phyloP scores from a whole-genome alignment of 2,888 invertebrate genomes.

The Tinea semifulvella region DNA sequence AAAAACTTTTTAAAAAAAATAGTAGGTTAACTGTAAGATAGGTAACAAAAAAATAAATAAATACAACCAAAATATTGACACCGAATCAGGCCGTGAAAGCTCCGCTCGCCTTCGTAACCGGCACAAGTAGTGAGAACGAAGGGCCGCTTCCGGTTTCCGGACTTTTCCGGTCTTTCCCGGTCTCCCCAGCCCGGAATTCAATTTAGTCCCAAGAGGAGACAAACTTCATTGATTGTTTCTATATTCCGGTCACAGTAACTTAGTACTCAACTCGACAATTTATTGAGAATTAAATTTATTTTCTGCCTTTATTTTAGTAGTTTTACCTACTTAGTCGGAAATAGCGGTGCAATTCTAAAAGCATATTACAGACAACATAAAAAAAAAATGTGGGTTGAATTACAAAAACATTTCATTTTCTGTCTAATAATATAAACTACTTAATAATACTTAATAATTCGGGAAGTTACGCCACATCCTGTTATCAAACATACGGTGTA shows the following conservation, averaged over 20 bases:
- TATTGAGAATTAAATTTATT: slow-evolving; percentile 6
- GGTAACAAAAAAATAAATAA: neutral
- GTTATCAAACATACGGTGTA: too few species aligned
- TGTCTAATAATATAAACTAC: too few species aligned
- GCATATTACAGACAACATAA: too few species aligned
- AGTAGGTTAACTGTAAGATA: too few species aligned
- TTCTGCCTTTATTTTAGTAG: too few species aligned
- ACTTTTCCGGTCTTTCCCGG: slow-evolving; percentile 22
- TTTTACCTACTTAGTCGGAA: too few species aligned
- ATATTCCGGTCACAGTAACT: slow-evolving; percentile 49
- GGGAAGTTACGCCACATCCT: too few species aligned
- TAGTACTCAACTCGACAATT: slow-evolving; percentile 22
- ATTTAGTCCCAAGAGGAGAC: slow-evolving; percentile 42
- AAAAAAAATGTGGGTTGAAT: too few species aligned
- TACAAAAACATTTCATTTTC: too few species aligned
- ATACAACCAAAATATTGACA: slow-evolving; percentile 12
- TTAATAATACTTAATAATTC: too few species aligned
- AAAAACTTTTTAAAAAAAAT: too few species aligned
- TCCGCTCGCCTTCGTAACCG: slow-evolving; percentile 11
- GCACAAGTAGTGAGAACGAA: slow-evolving; percentile 31
- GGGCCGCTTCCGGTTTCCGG: slow-evolving; percentile 53
- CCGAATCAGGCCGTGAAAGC: slow-evolving; percentile 6
- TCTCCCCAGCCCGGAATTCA: slow-evolving; percentile 38
- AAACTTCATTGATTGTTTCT: slow-evolving; percentile 63
- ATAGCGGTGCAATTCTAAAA: too few species aligned